Base-by-base conservation (phyloP, 2,888 invertebrate species). In the Malachius bipustulatus region DNA sequence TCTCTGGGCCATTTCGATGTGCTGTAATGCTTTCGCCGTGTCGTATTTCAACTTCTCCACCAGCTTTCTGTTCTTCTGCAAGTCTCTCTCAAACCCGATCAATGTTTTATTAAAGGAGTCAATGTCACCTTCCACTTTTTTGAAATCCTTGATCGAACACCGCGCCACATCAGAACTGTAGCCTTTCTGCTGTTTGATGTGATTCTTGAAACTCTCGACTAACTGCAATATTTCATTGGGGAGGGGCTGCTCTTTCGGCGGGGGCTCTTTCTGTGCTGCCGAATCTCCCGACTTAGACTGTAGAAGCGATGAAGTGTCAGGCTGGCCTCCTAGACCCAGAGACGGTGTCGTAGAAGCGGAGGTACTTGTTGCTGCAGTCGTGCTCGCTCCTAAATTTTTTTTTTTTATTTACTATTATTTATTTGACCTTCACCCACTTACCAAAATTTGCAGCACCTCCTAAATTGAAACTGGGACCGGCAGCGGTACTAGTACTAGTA, bases 171-270 rank as follows among this genome's bases (percentile, higher is more conserved):
- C 87, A 1, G 87, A 85, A 40, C 82, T 78, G 19, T 81, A 66
- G 0, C 72, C 67, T 59, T 90, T 90, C 56, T 90, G 88, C 38
- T 81, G 79, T 63, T 89, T 89, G 0, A 90, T 82, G 58, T 82
- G 80, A 37, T 75, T 75, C 66, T 88, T 87, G 53, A 90, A 82
- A 2, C 71, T 66, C 38, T 88, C 84, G 14, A 90, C 81, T 0
- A 80, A 77, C 44, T 78, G 75, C 14, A 72, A 65, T 33, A 90
- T 74, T 62, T 84, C 82, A 49, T 80, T 80, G 1, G 88, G 88
- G 37, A 90, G 62, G 30, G 71, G 56, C 46, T 70, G 71, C 50
- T 77, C 77, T 57, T 75, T 77, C 0, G 72, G 67, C 15, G 71
- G 64, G 39, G 73, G 67, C 35, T 65, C 66, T 44, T 56, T 62